Evolutionary conservation across 2,888 invertebrate genomes (phyloP), one percentile per base, ranked within the genome.

Genomic region (Erannis defoliaria): DNA sequence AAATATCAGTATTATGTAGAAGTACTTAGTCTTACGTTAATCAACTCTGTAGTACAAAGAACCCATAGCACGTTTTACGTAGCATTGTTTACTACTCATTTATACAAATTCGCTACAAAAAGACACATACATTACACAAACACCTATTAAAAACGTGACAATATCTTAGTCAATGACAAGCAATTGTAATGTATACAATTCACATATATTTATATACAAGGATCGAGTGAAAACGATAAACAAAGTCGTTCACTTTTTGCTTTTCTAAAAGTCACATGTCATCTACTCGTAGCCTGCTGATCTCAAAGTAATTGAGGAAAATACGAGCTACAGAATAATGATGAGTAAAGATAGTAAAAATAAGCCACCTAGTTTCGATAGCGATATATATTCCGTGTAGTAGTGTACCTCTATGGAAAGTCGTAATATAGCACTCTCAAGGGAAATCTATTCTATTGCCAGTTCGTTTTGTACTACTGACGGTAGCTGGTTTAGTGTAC

Each of bases 401-500:
- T 72, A 75, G 74, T 72, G 74, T 71, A 79, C 67, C 77, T 77
- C 75, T 81, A 82, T 86, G 78, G 77, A 84, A 86, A 85, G 78
- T 83, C 80, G 84, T 87, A 86, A 87, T 86, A 81, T 85, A 83
- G 76, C 70, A 77, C 78, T 78, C 89, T 80, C 86, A 5, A 58
- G 89, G 90, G 90, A 90, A 90, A 90, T 90, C 81, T 83, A 74
- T 80, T 82, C 80, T 86, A 89, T 89, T 84, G 88, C 86, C 81
- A 76, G 85, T 87, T 87, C 87, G 83, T 89, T 87, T 81, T 83
- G 84, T 82, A 81, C 78, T 82, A 82, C 83, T 85, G 85, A 83
- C 83, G 78, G 80, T 35, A 48, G 62, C 43, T 72, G 74, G 77
- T 81, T 77, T 76, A 78, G 77, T 79, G 80, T 81, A 78, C 77